Percentiles rank a stretch among this genome's conserved stretches.
These are phyloP conservation scores for Conus ventricosus DNA, from an alignment of 1,140 invertebrate genomes.

Conservation along the genomic window DNA sequence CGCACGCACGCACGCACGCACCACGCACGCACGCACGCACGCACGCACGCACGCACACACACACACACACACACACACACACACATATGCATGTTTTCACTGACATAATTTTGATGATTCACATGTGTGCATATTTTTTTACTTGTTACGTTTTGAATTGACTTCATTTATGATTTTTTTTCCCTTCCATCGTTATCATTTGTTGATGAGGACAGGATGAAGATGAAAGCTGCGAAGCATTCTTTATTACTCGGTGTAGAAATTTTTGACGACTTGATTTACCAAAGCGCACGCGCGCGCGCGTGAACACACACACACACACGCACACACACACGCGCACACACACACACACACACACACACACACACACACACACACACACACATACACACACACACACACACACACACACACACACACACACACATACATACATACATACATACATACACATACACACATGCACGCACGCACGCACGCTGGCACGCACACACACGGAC, in stretches of 20 bases:
- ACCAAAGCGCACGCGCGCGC: not conserved
- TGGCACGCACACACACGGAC: not conserved
- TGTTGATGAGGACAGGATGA: no score
- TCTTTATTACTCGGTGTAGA: no score
- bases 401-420: constrained; percentile 10
- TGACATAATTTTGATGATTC: no score
- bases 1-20: not conserved
- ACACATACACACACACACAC: constrained; percentile 3
- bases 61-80: constrained; percentile 19
- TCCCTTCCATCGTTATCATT: no score
- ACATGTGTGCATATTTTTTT: no score
- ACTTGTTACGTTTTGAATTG: no score
- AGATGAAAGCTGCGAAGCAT: no score
- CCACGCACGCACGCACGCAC: not conserved
- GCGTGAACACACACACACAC: not conserved
- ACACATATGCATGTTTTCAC: not conserved
- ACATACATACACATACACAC: not conserved
- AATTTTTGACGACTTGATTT: no score
- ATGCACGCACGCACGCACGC: not conserved
- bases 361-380: constrained; percentile 2
- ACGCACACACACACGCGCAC: not conserved
- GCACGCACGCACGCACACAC: not conserved
- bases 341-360: not conserved
- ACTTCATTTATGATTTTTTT: no score
- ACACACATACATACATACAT: not conserved